Conservation (phyloP, 2,888 invertebrate species). For the Catocala fraxini region DNA sequence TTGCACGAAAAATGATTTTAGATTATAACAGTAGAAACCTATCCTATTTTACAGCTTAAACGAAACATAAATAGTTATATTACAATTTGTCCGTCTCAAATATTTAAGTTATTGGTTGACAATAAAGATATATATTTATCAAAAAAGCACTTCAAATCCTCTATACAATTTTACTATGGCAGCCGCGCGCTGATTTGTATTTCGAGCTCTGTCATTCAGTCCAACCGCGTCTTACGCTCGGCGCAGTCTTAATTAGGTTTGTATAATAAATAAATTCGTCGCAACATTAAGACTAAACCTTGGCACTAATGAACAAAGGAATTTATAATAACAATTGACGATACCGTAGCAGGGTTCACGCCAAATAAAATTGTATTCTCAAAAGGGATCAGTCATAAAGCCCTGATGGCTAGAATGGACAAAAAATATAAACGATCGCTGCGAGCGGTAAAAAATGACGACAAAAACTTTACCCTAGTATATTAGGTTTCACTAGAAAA, state of each 20-base stretch:
- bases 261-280: not conserved
- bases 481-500: conserved; percentile 52
- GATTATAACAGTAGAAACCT: too few relatives aligned
- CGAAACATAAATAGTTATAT: too few relatives aligned
- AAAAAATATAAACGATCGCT: conserved; percentile 55
- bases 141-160: too few relatives aligned
- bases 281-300: conserved; percentile 14
- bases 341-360: conserved; percentile 43
- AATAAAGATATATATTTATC: too few relatives aligned
- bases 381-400: conserved; percentile 62
- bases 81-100: too few relatives aligned
- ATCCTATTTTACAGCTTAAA: too few relatives aligned
- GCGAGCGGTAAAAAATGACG: conserved; percentile 48
- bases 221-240: too few relatives aligned
- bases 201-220: too few relatives aligned
- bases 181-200: too few relatives aligned
- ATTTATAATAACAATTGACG: conserved; percentile 50
- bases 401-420: conserved; percentile 49
- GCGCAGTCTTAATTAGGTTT: not conserved
- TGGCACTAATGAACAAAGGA: conserved; percentile 44
- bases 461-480: conserved; percentile 57
- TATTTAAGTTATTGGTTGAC: too few relatives aligned
- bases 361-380: conserved; percentile 55
- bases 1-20: too few relatives aligned
- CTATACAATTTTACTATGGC: too few relatives aligned